These are phyloP conservation scores for Coleophora flavipennella DNA, from an alignment of 2,888 invertebrate species.

Conservation along the genomic window DNA sequence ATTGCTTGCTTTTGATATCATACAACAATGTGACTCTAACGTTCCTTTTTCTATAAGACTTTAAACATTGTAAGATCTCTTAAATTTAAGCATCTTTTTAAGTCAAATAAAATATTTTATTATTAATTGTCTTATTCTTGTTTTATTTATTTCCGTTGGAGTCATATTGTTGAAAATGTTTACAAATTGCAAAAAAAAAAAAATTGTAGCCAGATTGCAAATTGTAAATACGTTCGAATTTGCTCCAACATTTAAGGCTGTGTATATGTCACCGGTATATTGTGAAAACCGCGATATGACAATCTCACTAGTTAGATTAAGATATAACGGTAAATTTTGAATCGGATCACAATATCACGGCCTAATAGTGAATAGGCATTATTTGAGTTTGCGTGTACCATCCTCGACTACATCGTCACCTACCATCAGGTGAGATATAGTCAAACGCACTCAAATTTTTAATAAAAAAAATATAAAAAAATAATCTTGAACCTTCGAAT, in stretches of 20 bases:
- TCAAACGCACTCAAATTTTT: too few species aligned
- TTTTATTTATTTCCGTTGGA: constrained; percentile 29
- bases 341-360: too few species aligned
- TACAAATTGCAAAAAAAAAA: constrained; percentile 4
- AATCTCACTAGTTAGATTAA: too few species aligned
- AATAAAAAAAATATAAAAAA: too few species aligned
- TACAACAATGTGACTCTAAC: constrained; percentile 24
- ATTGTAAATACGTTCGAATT: constrained; percentile 11
- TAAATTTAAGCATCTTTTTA: constrained; percentile 2
- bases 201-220: constrained; percentile 5
- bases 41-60: constrained; percentile 8
- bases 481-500: too few species aligned
- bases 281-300: too few species aligned
- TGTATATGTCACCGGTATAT: too few species aligned
- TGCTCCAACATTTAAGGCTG: constrained; percentile 8
- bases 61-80: constrained; percentile 13
- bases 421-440: too few species aligned
- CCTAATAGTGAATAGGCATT: too few species aligned
- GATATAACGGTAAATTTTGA: too few species aligned
- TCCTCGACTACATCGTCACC: too few species aligned
- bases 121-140: constrained; percentile 9
- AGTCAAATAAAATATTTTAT: constrained; percentile 18
- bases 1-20: not conserved
- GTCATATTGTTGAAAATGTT: constrained; percentile 28
- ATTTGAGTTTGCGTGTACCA: too few species aligned